phyloP scores from a whole-genome alignment of 2,888 invertebrate species.

The Lepidocyrtinus sp. region DNA sequence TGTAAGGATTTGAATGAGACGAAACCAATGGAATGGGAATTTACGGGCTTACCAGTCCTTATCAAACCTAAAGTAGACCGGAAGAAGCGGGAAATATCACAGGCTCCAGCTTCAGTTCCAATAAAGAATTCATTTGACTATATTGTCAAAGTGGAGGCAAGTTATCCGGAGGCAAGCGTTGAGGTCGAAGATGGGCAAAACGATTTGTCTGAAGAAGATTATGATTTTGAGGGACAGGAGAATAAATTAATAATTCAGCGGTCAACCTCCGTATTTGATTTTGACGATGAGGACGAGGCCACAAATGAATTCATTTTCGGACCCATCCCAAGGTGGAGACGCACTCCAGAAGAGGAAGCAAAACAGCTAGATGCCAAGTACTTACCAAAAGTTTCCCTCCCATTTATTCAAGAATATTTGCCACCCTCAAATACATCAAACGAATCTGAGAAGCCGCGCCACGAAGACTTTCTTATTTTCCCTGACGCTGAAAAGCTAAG shows the following conservation, averaged over 20 bases:
- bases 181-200: background rate
- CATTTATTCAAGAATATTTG: slow-evolving; percentile 36
- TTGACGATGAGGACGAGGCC: slow-evolving; percentile 16
- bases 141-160: background rate
- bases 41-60: background rate
- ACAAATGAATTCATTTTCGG: slow-evolving; percentile 6
- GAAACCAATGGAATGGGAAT: slow-evolving; percentile 40
- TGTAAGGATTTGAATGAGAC: slow-evolving; percentile 17
- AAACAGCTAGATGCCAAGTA: too few relatives aligned
- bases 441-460: background rate
- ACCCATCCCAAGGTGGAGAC: slow-evolving; percentile 25
- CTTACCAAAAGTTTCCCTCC: background rate
- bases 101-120: background rate
- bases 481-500: slow-evolving; percentile 21
- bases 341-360: background rate
- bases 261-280: slow-evolving; percentile 23
- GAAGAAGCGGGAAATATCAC: background rate
- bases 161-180: background rate
- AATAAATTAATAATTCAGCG: slow-evolving; percentile 38
- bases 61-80: background rate
- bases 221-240: background rate
- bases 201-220: background rate
- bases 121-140: background rate
- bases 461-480: slow-evolving; percentile 36
- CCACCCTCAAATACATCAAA: background rate